Base-by-base conservation (phyloP, 2,797 vertebrate genomes). In the Chromis chromis region DNA sequence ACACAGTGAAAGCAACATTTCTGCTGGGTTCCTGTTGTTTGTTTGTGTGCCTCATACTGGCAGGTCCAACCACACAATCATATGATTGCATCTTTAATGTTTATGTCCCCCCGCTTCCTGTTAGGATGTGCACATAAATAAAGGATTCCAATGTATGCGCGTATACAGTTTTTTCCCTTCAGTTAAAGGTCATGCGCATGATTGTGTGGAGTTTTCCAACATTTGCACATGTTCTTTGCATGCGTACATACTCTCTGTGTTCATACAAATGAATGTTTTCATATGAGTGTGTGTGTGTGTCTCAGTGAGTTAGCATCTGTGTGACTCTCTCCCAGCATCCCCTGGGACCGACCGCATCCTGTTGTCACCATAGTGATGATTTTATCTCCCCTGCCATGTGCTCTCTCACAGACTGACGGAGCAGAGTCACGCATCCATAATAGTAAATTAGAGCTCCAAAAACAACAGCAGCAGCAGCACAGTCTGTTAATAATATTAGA, bases 331-430 rank as follows among this genome's bases (percentile, higher is more conserved):
- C 69, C 79, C 87, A 81, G 67, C 59, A 70, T 89, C 91, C 90
- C 84, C 22, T 50, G 86, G 88, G 93, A 77, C 0, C 1, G 57
- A 63, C 81, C 79, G 76, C 88, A 92, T 92, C 90, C 90, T 92
- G 91, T 91, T 91, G 93, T 92, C 89, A 91, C 93, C 91, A 84
- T 94, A 90, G 91, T 70, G 89, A 93, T 86, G 90, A 93, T 91
- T 83, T 93, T 93, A 94, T 91, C 93, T 92, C 67, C 69, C 28
- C 49, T 78, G 76, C 93, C 91, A 89, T 91, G 91, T 91, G 89
- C 83, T 75, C 83, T 79, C 84, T 79, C 74, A 48, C 78, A 82
- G 71, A 76, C 81, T 78, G 59, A 73, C 36, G 12, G 10, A 70
- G 74, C 81, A 81, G 71, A 87, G 84, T 87, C 85, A 91, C 76